These are phyloP conservation scores for Agrotis ipsilon DNA, from an alignment of 2,888 invertebrate species.

Conservation along the genomic window DNA sequence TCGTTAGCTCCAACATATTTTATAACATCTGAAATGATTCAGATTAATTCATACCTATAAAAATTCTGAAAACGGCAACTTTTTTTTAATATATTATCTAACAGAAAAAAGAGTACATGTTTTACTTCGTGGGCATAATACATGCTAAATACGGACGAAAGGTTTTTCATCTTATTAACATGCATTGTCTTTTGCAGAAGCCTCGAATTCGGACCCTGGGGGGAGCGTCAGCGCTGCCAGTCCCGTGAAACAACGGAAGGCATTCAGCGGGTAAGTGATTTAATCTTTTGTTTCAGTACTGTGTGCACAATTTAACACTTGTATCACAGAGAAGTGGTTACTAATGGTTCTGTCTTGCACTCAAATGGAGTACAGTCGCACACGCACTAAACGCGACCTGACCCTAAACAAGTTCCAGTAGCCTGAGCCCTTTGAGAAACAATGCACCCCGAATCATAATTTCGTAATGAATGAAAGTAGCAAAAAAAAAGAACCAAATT, in stretches of 20 bases:
- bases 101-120: not conserved
- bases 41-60: too few species aligned
- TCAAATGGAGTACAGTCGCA: not conserved
- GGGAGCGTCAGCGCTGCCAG: conserved; percentile 93
- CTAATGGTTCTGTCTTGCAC: not conserved
- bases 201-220: conserved; percentile 92
- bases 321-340: not conserved
- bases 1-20: not conserved
- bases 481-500: too few species aligned
- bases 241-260: conserved; percentile 96
- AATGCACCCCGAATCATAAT: too few species aligned
- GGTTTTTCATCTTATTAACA: conserved; percentile 11
- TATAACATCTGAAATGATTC: too few species aligned
- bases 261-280: conserved; percentile 95
- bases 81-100: not conserved
- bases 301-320: not conserved
- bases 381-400: not conserved
- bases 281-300: not conserved
- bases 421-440: too few species aligned
- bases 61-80: too few species aligned
- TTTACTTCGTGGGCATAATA: not conserved
- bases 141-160: not conserved
- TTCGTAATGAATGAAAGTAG: too few species aligned
- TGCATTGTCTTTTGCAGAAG: conserved; percentile 89
- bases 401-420: too few species aligned